Evolutionary conservation across 2,113 vertebrate species (phyloP).

Genomic region (Ochotona princeps): DNA sequence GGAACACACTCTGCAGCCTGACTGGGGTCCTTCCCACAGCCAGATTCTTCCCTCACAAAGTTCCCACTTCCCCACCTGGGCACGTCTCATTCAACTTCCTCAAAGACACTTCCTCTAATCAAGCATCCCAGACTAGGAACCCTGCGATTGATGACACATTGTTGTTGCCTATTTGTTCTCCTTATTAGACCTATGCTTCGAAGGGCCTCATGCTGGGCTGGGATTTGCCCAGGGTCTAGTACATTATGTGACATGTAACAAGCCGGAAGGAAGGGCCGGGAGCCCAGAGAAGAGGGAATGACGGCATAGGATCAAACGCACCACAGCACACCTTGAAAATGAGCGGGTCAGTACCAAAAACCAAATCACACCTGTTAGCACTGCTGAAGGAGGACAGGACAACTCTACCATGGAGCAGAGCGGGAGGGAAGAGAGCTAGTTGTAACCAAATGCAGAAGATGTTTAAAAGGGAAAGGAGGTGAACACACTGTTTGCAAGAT

Average conservation of each 20-base stretch:
- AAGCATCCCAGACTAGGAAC: background rate
- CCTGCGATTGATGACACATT: background rate
- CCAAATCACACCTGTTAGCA: background rate
- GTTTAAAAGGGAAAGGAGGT: background rate
- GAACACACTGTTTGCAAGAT: background rate
- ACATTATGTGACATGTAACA: background rate
- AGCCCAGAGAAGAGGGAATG: background rate
- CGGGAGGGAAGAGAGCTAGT: background rate
- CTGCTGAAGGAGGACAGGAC: background rate
- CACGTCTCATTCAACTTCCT: background rate
- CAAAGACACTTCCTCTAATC: background rate
- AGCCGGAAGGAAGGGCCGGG: background rate
- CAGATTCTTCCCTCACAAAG: background rate
- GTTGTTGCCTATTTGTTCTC: background rate
- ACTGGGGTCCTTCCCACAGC: background rate
- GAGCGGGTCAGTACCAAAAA: background rate
- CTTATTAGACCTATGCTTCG: background rate
- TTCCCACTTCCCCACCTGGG: too few relatives aligned
- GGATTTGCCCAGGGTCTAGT: background rate
- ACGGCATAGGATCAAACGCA: background rate
- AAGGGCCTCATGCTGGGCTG: too few relatives aligned
- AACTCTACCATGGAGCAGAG: background rate
- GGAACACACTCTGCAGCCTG: background rate
- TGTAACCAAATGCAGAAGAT: conserved; percentile 14
- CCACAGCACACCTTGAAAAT: background rate